These are phyloP conservation scores for Polyergus mexicanus DNA, from an alignment of 1,140 invertebrate species.

Conservation along the genomic window DNA sequence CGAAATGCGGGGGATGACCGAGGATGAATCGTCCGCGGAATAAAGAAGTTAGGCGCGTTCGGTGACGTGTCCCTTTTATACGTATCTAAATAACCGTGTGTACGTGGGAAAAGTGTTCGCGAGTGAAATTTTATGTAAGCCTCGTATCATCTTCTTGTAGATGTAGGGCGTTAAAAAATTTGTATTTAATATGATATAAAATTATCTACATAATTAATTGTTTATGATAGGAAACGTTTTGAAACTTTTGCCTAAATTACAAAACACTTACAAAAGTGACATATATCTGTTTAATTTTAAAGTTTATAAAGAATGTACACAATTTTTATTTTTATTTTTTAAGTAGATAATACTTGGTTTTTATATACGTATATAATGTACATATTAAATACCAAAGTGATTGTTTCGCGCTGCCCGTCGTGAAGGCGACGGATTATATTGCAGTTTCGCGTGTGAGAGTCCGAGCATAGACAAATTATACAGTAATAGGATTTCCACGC, in stretches of 20 bases:
- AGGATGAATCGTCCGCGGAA: slow-evolving; percentile 66
- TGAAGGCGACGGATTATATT: slow-evolving; percentile 19
- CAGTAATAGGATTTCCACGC: slow-evolving; percentile 37
- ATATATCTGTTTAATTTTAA: neutral
- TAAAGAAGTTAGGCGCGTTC: slow-evolving; percentile 50
- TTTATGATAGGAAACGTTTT: neutral
- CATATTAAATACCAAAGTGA: slow-evolving; percentile 11
- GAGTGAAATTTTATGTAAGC: slow-evolving; percentile 3
- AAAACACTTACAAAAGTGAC: neutral
- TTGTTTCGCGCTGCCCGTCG: neutral
- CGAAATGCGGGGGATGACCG: slow-evolving; percentile 7
- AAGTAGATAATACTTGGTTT: neutral
- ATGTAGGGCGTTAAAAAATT: neutral
- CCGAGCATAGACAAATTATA: slow-evolving; percentile 38
- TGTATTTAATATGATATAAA: neutral
- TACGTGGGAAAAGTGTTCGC: slow-evolving; percentile 43
- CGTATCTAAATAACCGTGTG: slow-evolving; percentile 47
- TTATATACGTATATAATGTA: too few relatives aligned
- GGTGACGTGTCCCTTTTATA: slow-evolving; percentile 27
- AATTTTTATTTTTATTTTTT: neutral
- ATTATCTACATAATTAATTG: slow-evolving; percentile 11
- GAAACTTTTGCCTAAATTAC: neutral
- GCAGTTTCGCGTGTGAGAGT: slow-evolving; percentile 30
- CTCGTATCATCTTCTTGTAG: neutral
- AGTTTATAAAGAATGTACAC: neutral